These are phyloP conservation scores for Sphaerolaimus hirsutus DNA, from an alignment of 2,888 invertebrate species.

Conservation along the genomic window DNA sequence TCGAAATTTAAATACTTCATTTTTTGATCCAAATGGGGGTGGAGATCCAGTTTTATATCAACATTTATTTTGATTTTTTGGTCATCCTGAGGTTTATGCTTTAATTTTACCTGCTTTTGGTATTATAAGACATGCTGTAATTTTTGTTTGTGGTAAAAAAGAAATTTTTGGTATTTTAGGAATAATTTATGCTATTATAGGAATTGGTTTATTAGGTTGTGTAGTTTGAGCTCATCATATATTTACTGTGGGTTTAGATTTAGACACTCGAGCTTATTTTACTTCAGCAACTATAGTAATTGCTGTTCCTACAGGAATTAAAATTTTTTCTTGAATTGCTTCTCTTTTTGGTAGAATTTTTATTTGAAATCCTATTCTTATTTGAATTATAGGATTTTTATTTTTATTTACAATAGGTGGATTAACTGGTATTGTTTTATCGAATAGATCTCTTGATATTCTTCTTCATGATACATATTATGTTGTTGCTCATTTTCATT, in stretches of 20 bases:
- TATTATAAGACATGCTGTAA: conserved; percentile 52
- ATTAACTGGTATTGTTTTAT: conserved; percentile 34
- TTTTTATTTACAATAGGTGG: conserved; percentile 53
- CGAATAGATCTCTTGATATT: conserved; percentile 53
- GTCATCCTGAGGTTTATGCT: conserved; percentile 64
- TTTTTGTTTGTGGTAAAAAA: conserved; percentile 39
- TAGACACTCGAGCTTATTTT: conserved; percentile 58
- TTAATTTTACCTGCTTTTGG: conserved; percentile 59
- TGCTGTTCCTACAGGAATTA: conserved; percentile 59
- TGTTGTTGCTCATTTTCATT: conserved; percentile 58
- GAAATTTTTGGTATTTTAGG: conserved; percentile 17
- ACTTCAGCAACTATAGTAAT: conserved; percentile 62
- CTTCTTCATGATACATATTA: conserved; percentile 57
- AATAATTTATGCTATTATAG: conserved; percentile 52
- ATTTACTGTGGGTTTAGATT: conserved; percentile 58
- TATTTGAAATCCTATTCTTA: conserved; percentile 36
- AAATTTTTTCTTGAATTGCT: conserved; percentile 53
- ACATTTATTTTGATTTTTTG: conserved; percentile 67
- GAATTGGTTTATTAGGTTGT: conserved; percentile 56
- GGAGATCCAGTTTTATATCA: conserved; percentile 56
- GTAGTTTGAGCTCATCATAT: conserved; percentile 63
- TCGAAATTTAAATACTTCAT: conserved; percentile 53
- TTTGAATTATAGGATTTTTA: conserved; percentile 50
- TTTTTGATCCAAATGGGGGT: conserved; percentile 54
- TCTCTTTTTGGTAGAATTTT: conserved; percentile 43